These are phyloP conservation scores for Himantopus leucocephalus DNA, from an alignment of 2,113 vertebrate species.

Conservation along the genomic window DNA sequence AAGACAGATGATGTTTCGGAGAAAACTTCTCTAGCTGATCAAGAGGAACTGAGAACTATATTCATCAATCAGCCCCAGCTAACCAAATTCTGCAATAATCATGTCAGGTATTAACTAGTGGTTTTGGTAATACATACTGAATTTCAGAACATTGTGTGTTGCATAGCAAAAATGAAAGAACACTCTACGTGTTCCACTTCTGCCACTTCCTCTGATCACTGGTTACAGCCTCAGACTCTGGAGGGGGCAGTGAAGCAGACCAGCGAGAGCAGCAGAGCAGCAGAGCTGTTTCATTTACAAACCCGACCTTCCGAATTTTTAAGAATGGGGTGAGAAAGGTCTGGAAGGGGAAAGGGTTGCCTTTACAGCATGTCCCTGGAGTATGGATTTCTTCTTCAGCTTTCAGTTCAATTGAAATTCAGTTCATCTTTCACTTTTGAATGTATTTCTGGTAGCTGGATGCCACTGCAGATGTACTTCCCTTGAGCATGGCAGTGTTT, in stretches of 20 bases:
- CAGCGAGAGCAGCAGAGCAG: background rate
- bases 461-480: background rate
- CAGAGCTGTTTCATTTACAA: background rate
- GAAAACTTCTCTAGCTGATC: slow-evolving; percentile 94
- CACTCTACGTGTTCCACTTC: background rate
- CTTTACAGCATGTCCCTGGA: background rate
- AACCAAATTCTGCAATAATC: slow-evolving; percentile 94
- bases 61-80: slow-evolving; percentile 94
- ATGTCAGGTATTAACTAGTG: slow-evolving; percentile 84
- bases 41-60: slow-evolving; percentile 91
- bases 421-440: background rate
- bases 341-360: background rate
- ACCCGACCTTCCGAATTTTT: background rate
- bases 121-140: background rate
- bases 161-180: background rate
- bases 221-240: background rate
- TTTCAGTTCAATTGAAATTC: background rate
- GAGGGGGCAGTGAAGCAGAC: background rate
- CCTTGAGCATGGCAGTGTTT: background rate
- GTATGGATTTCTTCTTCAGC: background rate
- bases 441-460: background rate
- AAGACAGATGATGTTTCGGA: slow-evolving; percentile 93
- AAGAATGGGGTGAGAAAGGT: background rate
- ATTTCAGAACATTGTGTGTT: background rate
- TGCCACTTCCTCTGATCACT: background rate